phyloP scores from a whole-genome alignment of 2,888 invertebrate genomes.

The Catocala sponsa region DNA sequence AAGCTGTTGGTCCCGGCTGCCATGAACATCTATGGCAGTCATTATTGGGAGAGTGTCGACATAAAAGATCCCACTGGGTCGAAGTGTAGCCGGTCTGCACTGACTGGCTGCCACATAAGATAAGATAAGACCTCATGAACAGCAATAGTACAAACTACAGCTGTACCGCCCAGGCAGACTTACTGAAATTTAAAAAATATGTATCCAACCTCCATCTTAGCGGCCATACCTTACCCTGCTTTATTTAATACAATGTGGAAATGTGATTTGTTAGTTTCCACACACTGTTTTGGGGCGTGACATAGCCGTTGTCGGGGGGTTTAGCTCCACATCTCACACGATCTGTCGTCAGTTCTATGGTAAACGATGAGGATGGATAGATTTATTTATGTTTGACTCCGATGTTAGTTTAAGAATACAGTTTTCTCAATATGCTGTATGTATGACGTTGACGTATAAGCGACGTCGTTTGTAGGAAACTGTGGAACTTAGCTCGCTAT shows the following conservation, averaged over 20 bases:
- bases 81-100: no score
- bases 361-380: conserved; percentile 9
- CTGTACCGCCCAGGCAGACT: no score
- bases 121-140: no score
- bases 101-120: no score
- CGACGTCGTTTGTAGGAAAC: no score
- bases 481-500: no score
- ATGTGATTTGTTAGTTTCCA: conserved; percentile 55
- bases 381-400: background rate
- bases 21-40: no score
- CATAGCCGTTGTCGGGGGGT: conserved; percentile 35
- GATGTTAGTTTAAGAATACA: background rate
- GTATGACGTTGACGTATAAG: background rate
- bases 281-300: conserved; percentile 48
- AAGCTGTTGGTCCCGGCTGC: no score
- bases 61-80: no score
- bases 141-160: no score
- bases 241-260: conserved; percentile 53
- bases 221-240: conserved; percentile 37
- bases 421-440: background rate
- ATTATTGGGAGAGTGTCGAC: no score
- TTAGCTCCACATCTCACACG: conserved; percentile 26
- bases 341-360: conserved; percentile 5
- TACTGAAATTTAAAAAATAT: no score
- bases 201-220: conserved; percentile 14